Conservation (phyloP, 2,113 vertebrate species). For the Rhynchopsitta pachyrhyncha region DNA sequence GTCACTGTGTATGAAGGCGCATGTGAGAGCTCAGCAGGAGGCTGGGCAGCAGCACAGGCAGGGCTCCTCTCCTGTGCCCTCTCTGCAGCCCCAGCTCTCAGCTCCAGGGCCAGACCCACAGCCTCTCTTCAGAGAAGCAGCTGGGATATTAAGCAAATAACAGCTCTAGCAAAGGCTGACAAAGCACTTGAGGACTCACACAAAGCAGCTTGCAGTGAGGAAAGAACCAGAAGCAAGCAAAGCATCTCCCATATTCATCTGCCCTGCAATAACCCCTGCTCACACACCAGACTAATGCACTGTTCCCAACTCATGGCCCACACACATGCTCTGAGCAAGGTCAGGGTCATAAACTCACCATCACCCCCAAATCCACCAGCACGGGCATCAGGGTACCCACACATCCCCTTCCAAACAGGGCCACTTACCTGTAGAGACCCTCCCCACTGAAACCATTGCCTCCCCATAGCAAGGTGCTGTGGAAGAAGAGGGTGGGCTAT, state of each 20-base stretch:
- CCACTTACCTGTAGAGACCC: not conserved
- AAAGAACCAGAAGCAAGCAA: not conserved
- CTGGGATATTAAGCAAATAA: not conserved
- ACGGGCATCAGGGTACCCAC: not conserved
- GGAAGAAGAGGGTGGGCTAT: not conserved
- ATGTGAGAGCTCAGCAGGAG: not conserved
- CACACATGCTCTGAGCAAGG: accelerated
- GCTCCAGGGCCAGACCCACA: not conserved
- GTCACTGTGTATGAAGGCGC: accelerated
- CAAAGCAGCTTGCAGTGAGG: not conserved
- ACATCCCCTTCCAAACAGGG: not conserved
- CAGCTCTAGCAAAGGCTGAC: not conserved
- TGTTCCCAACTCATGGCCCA: not conserved
- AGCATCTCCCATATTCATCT: not conserved
- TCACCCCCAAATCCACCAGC: not conserved
- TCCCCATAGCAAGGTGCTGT: accelerated
- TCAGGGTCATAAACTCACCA: not conserved
- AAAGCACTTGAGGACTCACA: not conserved
- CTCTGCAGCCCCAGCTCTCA: not conserved
- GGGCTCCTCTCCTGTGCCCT: not conserved
- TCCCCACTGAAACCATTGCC: not conserved
- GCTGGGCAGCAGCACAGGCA: not conserved
- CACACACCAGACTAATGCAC: accelerated
- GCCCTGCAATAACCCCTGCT: not conserved
- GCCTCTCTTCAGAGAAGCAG: not conserved